A percentile compares a stretch with the other conserved stretches of the same genome.
Evolutionary conservation across 2,888 invertebrate genomes (phyloP).

Genomic region (Thera britannica): DNA sequence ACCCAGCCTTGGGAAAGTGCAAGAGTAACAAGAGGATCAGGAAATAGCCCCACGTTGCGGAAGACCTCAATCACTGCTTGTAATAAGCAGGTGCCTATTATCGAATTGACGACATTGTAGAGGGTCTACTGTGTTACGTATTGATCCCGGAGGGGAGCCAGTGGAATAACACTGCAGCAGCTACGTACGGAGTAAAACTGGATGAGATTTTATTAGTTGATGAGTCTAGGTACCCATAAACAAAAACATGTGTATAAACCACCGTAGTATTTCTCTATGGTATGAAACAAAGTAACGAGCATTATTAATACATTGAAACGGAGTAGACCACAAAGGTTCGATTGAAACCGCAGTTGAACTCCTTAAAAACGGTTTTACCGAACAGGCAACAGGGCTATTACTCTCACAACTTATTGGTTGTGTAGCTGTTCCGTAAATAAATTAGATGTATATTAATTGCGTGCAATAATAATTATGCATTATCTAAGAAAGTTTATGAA

Average conservation of each 20-base stretch:
- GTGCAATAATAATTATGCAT: too few species aligned
- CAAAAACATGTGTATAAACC: not conserved
- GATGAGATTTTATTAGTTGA: slow-evolving; percentile 8
- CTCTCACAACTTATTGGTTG: not conserved
- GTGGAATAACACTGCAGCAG: slow-evolving; percentile 14
- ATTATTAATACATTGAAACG: not conserved
- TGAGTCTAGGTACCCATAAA: slow-evolving; percentile 4
- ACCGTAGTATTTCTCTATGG: too few species aligned
- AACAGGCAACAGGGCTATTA: not conserved
- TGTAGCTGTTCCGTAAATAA: not conserved
- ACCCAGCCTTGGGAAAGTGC: slow-evolving; percentile 29
- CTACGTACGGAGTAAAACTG: slow-evolving; percentile 1
- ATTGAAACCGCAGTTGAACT: slow-evolving; percentile 14
- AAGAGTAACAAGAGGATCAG: slow-evolving; percentile 51
- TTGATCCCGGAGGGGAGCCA: slow-evolving; percentile 19
- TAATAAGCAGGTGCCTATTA: slow-evolving; percentile 65
- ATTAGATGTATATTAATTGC: too few species aligned
- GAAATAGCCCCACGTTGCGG: slow-evolving; percentile 52
- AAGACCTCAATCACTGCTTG: slow-evolving; percentile 65
- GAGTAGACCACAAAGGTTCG: not conserved
- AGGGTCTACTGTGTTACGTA: slow-evolving; percentile 29
- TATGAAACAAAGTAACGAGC: not conserved
- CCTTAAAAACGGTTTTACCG: not conserved
- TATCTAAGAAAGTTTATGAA: not conserved
- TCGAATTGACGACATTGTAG: slow-evolving; percentile 58